phyloP scores from a whole-genome alignment of 1,140 invertebrate species.

The Drosophila neocordata region DNA sequence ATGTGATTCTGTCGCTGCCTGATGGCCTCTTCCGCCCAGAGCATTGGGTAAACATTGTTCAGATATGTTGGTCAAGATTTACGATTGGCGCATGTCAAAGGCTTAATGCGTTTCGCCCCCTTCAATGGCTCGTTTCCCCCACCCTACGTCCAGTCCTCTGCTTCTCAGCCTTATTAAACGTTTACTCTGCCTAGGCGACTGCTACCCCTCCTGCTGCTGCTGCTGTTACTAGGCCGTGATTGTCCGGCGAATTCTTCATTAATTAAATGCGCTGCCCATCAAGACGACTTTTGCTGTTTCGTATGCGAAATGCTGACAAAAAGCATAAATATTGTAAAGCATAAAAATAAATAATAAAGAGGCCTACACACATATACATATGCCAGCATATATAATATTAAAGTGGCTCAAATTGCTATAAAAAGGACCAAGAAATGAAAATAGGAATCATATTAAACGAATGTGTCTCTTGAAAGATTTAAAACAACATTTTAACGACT shows the following conservation, averaged over 20 bases:
- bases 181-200: too few relatives aligned
- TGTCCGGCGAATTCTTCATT: conserved; percentile 68
- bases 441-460: too few relatives aligned
- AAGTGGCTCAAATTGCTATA: background rate
- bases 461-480: too few relatives aligned
- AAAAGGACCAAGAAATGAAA: too few relatives aligned
- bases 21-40: background rate
- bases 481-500: too few relatives aligned
- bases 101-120: conserved; percentile 62
- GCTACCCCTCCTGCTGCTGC: too few relatives aligned
- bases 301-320: conserved; percentile 68
- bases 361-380: conserved; percentile 22
- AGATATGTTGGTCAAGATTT: conserved; percentile 82
- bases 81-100: conserved; percentile 82
- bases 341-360: conserved; percentile 75
- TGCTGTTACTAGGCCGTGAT: conserved; percentile 5
- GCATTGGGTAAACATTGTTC: conserved; percentile 69
- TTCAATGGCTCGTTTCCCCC: conserved; percentile 4
- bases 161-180: conserved; percentile 70
- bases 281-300: conserved; percentile 44
- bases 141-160: background rate
- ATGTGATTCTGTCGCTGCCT: background rate
- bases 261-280: conserved; percentile 71
- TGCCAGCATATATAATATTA: background rate
- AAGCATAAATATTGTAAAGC: conserved; percentile 78